Evolutionary conservation across 2,797 vertebrate species (phyloP).

Genomic region (Myiotriccus ornatus): DNA sequence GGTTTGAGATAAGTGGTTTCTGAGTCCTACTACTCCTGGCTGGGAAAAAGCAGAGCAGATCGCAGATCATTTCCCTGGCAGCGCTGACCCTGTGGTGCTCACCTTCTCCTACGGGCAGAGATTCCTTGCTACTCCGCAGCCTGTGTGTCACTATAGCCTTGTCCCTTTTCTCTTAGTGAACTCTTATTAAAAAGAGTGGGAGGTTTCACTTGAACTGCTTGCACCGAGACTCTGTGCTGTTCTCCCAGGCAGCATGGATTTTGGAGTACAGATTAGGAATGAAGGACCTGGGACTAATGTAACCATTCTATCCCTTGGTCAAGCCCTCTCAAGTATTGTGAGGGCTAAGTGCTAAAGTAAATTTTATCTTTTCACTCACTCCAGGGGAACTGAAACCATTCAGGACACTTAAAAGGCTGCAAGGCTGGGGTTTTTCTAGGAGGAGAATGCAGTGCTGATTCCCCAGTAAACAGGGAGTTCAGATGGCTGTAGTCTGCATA

Average conservation of each 20-base stretch:
- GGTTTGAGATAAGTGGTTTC: background rate
- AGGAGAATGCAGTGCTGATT: background rate
- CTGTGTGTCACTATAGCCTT: background rate
- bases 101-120: background rate
- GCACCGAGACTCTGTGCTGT: accelerated
- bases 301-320: background rate
- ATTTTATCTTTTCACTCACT: background rate
- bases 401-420: background rate
- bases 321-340: background rate
- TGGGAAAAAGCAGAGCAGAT: background rate
- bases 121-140: background rate
- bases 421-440: background rate
- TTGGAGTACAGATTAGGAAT: background rate
- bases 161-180: background rate
- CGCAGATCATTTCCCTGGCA: accelerated
- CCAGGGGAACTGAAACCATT: background rate
- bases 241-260: accelerated
- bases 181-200: background rate
- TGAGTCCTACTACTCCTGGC: background rate
- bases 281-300: background rate
- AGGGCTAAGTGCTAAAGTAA: background rate
- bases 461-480: background rate
- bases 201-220: background rate
- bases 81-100: background rate
- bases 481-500: background rate